Percentiles rank a stretch among this genome's conserved stretches.
Conservation (phyloP, 2,888 invertebrate species). For the Drosophila fulvimacula region DNA sequence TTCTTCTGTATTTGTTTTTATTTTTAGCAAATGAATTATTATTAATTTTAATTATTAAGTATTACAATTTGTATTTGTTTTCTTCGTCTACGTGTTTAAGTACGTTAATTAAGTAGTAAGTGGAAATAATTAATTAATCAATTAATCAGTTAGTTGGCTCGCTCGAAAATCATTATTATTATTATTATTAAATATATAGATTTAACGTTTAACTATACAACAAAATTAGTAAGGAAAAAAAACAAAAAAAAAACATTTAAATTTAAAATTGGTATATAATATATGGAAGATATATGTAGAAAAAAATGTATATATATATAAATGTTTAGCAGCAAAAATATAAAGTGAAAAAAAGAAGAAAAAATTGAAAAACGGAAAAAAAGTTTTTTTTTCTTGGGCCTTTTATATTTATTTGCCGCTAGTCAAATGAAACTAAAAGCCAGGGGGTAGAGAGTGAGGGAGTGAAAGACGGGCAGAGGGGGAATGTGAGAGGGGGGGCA, state of each 20-base stretch:
- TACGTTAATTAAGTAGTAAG: conserved; percentile 44
- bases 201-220: conserved; percentile 71
- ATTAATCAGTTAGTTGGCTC: conserved; percentile 59
- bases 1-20: conserved; percentile 45
- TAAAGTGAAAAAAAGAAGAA: not conserved
- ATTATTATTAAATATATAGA: conserved; percentile 7
- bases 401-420: conserved; percentile 84
- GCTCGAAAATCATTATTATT: conserved; percentile 21
- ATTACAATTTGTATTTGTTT: conserved; percentile 11
- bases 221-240: conserved; percentile 62
- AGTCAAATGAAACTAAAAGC: conserved; percentile 85
- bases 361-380: not conserved
- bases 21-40: conserved; percentile 50
- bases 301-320: conserved; percentile 21
- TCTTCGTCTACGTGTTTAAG: conserved; percentile 24
- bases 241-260: conserved; percentile 48
- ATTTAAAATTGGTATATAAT: conserved; percentile 32
- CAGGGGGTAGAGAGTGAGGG: conserved; percentile 24
- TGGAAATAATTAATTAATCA: conserved; percentile 56
- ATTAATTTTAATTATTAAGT: conserved; percentile 46
- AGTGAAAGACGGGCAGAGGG: not conserved
- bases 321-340: conserved; percentile 7
- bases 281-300: conserved; percentile 19
- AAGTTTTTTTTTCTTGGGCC: conserved; percentile 53
- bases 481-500: not conserved